Evolutionary conservation across 2,888 invertebrate genomes (phyloP), one percentile per base, ranked within the genome.

Genomic region (Philereme vetulata): DNA sequence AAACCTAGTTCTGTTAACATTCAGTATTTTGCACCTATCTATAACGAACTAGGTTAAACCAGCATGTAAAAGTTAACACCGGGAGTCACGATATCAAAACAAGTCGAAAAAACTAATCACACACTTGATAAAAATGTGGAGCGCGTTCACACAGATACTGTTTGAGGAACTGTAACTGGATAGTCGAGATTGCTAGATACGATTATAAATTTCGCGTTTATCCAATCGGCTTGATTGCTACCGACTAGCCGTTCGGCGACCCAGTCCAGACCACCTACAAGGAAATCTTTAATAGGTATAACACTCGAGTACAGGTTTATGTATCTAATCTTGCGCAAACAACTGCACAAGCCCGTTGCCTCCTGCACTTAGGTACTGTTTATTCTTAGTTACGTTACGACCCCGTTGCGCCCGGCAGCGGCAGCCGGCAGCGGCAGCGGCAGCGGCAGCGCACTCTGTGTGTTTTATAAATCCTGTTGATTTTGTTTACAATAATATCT

Each of bases 251-350:
- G 65, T 66, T 68, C 71, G 68, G 61, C 68, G 68, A 72, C 60
- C 69, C 59, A 71, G 68, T 57, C 60, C 65, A 60, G 66, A 60
- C 60, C 67, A 65, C 50, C 67, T 64, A 56, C 64, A 73, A 74
- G 66, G 64, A 74, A 77, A 74, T 72, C 72, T 70, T 54, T 73
- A 72, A 72, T 65, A 70, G 66, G 67, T 71, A 74, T 72, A 71
- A 69, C 67, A 72, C 69, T 76, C 64, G 66, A 73, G 72, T 79
- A 75, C 81, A 80, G 78, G 81, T 84, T 82, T 81, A 78, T 74
- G 77, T 80, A 81, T 80, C 83, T 82, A 82, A 85, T 84, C 85
- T 84, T 81, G 75, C 73, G 76, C 84, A 85, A 85, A 85, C 82
- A 83, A 74, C 75, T 73, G 66, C 68, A 70, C 67, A 72, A 71